Evolutionary conservation across 2,797 vertebrate genomes (phyloP).

Genomic region (Hyperoplus lanceolatus): DNA sequence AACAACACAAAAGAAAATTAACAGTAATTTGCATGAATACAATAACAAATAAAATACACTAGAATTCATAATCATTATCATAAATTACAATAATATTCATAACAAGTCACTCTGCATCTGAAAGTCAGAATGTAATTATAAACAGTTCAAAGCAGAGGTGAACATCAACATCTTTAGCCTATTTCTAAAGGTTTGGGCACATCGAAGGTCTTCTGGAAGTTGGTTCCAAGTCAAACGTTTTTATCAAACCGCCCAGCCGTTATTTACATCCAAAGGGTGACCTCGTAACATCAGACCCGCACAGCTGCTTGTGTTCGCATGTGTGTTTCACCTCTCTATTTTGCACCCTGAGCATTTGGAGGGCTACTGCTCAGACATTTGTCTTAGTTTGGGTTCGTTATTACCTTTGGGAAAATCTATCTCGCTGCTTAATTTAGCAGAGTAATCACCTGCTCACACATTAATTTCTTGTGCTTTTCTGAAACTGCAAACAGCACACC

Average conservation of each 20-base stretch:
- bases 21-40: too few species aligned
- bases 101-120: too few species aligned
- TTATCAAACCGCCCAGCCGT: slow-evolving; percentile 19
- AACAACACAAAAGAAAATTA: too few species aligned
- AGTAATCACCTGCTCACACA: slow-evolving; percentile 72
- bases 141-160: too few species aligned
- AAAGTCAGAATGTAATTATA: too few species aligned
- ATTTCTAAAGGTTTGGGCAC: too few species aligned
- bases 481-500: slow-evolving; percentile 61
- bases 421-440: slow-evolving; percentile 64
- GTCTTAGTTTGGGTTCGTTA: slow-evolving; percentile 58
- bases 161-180: too few species aligned
- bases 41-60: too few species aligned
- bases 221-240: background rate
- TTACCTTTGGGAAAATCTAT: slow-evolving; percentile 71
- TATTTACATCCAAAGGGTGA: slow-evolving; percentile 23
- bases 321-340: slow-evolving; percentile 48
- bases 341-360: slow-evolving; percentile 25
- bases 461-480: slow-evolving; percentile 61
- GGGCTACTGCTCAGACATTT: slow-evolving; percentile 55
- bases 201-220: too few species aligned
- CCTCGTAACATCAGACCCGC: background rate
- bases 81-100: too few species aligned
- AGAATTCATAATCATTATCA: too few species aligned
- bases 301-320: slow-evolving; percentile 13